These are phyloP conservation scores for Peromyscus melanophrys DNA, from an alignment of 2,797 vertebrate species.

Conservation along the genomic window DNA sequence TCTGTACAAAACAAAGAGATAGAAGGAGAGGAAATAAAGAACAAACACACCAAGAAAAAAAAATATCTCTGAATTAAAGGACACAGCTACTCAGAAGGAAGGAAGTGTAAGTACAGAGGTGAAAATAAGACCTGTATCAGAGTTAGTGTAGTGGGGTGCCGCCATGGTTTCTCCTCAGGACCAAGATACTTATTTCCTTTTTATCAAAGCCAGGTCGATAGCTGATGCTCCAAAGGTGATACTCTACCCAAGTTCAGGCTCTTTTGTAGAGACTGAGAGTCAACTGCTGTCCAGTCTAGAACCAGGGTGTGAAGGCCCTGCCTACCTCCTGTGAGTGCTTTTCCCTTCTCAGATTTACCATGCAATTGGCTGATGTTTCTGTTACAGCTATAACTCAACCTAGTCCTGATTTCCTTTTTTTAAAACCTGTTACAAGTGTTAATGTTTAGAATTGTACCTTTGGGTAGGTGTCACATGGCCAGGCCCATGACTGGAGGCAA, in stretches of 20 bases:
- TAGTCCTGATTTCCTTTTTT: not conserved
- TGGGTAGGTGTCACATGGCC: not conserved
- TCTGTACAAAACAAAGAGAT: not conserved
- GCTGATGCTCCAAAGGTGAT: not conserved
- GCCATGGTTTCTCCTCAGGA: not conserved
- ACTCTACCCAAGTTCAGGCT: not conserved
- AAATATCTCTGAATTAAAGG: not conserved
- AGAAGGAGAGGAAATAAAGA: slow-evolving; percentile 50
- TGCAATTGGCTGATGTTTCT: not conserved
- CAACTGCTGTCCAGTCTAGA: not conserved
- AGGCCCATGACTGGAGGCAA: not conserved
- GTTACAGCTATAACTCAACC: not conserved
- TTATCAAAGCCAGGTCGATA: not conserved
- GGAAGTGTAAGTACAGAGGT: not conserved
- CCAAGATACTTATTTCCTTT: not conserved
- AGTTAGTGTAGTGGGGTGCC: not conserved
- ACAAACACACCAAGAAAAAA: not conserved
- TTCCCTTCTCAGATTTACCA: not conserved
- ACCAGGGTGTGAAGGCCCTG: not conserved
- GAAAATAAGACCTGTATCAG: not conserved
- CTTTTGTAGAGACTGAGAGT: not conserved
- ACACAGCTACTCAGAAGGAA: not conserved
- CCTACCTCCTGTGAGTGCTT: not conserved
- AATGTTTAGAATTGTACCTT: not conserved
- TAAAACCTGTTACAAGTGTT: not conserved